These are phyloP conservation scores for Ceratotherium simum DNA, from an alignment of 2,113 vertebrate genomes.

Conservation along the genomic window DNA sequence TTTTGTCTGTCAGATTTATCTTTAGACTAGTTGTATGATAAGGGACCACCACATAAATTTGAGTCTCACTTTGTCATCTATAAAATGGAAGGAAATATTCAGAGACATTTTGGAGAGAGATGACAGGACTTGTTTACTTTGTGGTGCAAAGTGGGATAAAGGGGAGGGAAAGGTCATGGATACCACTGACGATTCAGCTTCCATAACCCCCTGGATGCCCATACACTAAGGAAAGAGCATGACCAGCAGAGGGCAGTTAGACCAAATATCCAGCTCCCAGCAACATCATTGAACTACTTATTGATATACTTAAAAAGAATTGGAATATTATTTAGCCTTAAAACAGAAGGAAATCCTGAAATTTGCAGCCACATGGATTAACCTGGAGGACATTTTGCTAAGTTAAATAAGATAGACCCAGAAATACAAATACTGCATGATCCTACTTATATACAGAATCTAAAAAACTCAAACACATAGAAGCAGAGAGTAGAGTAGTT, in stretches of 20 bases:
- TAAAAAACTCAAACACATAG: neutral
- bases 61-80: neutral
- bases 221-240: too few relatives aligned
- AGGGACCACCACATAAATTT: neutral
- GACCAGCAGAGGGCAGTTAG: neutral
- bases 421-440: neutral
- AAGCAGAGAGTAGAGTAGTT: neutral
- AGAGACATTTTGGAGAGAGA: neutral
- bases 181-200: neutral
- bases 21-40: neutral
- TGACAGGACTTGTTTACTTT: neutral
- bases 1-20: neutral
- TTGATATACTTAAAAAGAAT: neutral
- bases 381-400: neutral
- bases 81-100: neutral
- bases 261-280: neutral
- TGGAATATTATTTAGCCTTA: neutral
- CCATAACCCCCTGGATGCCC: too few relatives aligned
- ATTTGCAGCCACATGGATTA: neutral
- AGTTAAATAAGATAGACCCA: neutral
- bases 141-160: too few relatives aligned
- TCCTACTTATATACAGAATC: neutral
- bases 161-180: neutral
- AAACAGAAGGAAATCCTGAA: neutral
- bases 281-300: too few relatives aligned